Base-by-base conservation (phyloP, 2,113 vertebrate genomes). In the Abramis brama region DNA sequence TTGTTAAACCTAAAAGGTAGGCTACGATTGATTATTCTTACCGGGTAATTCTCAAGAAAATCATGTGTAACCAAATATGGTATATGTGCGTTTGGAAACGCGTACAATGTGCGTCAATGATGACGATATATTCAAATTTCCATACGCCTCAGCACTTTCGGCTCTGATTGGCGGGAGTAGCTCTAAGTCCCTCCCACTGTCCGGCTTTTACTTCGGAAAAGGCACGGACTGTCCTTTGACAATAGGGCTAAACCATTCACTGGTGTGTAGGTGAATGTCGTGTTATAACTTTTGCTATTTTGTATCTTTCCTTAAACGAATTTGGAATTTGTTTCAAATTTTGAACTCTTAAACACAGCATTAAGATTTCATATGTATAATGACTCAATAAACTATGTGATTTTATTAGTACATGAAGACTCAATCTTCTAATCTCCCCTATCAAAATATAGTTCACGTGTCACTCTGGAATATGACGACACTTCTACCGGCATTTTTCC, bases 401-500 rank as follows among this genome's bases (percentile, higher is more conserved):
- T 70, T 68, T 33, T 47, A 10, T 21, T 36, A 47, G 43, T 23
- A 19, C 0, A 33, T 9, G 9, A 33, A 33, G 23, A 52, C 19
- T 30, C 5, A 33, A 13, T 52, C 25, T 50, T 7, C 17, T 13
- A 9, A 68, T 33, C 11, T 82, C 62, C 62, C 79, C 80, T 55
- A 52, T 52, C 3, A 11, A 82, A 11, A 47, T 62, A 19, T 81
- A 9, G 59, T 27, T 19, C 3, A 82, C 30, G 27, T 70, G 21
- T 70, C 62, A 55, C 17, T 12, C 45, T n/a, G 25, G 10, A 68
- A 33, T 33, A 52, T 13, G 43, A 68, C 15, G 60, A 50, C 10
- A 52, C 80, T 12, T 68, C 17, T 55, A 82, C 80, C 80, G 80
- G 80, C 80, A 1, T 66, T 82, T 81, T 82, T 52, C 62, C 80